Evolutionary conservation across 1,140 invertebrate genomes (phyloP), one percentile per base, ranked within the genome.

Genomic region (Adoxophyes honmai): DNA sequence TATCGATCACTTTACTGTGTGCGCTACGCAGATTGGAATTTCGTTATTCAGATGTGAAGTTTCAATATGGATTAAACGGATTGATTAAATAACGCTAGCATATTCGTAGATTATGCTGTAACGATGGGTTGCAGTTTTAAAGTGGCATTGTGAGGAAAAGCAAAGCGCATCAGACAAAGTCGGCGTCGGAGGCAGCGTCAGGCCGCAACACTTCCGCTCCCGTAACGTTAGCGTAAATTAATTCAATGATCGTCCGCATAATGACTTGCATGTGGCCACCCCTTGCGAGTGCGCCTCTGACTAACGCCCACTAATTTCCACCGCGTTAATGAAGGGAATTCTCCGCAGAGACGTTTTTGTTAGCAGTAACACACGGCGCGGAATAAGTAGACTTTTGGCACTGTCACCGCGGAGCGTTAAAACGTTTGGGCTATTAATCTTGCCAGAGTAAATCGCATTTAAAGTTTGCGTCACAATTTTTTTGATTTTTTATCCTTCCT

Each of bases 181-280:
- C 6, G 42, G 21, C 21, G 21, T 28, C 21, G 28, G 42, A 48
- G n/a, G 18, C 18, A 18, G 51, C 56, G 34, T 42, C 39, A 21
- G 52, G 33, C 44, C 52, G 42, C 61, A 15, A 44, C 59, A 59
- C 75, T 71, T 70, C 73, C 68, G 64, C 59, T 62, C 60, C 58
- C 60, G 58, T 66, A 68, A 66, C 68, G 61, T 63, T 64, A 57
- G 60, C 65, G 64, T 82, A 78, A 48, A 81, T 86, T 86, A 84
- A 82, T 83, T 85, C 78, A 81, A 81, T 85, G 78, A 80, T 78
- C 76, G 79, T 80, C 74, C 70, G 71, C 80, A 79, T 84, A 84
- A 82, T 86, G 80, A 84, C 81, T 83, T 80, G 76, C 75, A 84
- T 81, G 70, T 73, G 77, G 72, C 70, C 64, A 74, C 70, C 68